Evolutionary conservation across 1,140 invertebrate species (phyloP), one percentile per base, ranked within the genome.

Genomic region (Tenebrio molitor): DNA sequence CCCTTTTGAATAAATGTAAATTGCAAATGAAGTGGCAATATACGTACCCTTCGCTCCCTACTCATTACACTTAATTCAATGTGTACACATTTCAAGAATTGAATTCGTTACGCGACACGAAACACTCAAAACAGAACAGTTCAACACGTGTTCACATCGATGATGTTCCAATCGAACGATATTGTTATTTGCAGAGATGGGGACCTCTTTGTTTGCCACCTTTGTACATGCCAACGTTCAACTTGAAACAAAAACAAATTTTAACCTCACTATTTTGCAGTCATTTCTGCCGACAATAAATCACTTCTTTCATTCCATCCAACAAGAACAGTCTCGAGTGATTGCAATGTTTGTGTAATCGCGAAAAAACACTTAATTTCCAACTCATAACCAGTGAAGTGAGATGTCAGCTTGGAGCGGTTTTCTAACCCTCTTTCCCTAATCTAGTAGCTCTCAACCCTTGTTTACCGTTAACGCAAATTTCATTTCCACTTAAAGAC

Each of bases 1-100:
- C n/a, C 44, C 44, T 50, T 50, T 50, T 50, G 44, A 50, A 50
- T 50, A 50, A 50, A 50, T 50, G 44, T 50, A 50, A 50, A 50
- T 50, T 50, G 44, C 44, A 23, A 50, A 50, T 50, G 44, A 50
- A 50, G 44, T 50, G 17, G 44, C 44, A 50, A 50, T 50, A 50
- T 50, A 50, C 5, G 16, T 7, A 17, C 44, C 21, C n/a, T n/a
- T n/a, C n/a, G 21, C 44, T 50, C 44, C 21, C 15, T 7, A 50
- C 44, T 50, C 44, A 50, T 50, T 50, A 50, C 44, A 50, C 17
- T 50, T 50, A 50, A 50, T 50, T 50, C 44, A 50, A 17, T 50
- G 44, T 50, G 44, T 50, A 50, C 44, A 50, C 44, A 50, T 23
- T 50, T 50, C 16, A 50, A 50, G 44, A 50, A 50, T 50, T 50